Evolutionary conservation across 1,140 invertebrate genomes (phyloP), one percentile per base, ranked within the genome.

Genomic region (Camponotus pennsylvanicus): DNA sequence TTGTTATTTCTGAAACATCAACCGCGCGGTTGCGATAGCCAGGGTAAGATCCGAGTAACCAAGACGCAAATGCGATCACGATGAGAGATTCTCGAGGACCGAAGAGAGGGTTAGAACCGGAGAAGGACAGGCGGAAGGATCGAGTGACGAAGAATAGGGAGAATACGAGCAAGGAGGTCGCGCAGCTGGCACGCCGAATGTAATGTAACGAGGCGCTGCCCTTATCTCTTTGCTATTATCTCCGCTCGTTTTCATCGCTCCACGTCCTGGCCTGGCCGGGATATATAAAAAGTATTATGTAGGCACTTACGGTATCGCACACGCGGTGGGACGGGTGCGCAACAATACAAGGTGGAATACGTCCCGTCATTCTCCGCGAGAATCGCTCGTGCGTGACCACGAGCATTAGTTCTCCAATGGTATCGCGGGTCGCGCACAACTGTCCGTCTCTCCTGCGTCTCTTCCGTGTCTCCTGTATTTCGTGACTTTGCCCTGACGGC

Each of bases 181-280:
- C 83, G 66, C 85, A 87, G 76, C 88, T 86, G 86, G 61, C 87
- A 73, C 71, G 91, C 89, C 92, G 87, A 93, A 92, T 90, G 86
- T 88, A 91, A 93, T 90, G 86, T 88, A 91, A 93, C 91, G 89
- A 92, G 91, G 80, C 87, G 77, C 57, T 67, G 52, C 66, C 73
- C 89, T 93, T 93, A 94, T 92, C 93, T 93, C 88, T 71, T 89
- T 89, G 91, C 90, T 92, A 93, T 93, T 93, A 93, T 94, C 93
- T 92, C 86, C 89, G 89, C 69, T 83, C 86, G 84, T 85, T 86
- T 90, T 89, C 70, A 88, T 88, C 90, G 61, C 71, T 90, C 86
- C 87, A 80, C 42, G 70, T 87, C 90, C 76, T 37, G 34, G 78
- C 87, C 70, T 45, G 88, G 67, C 88, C 80, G 87, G 84, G 70